These are phyloP conservation scores for Melanocharis versteri DNA, from an alignment of 2,113 vertebrate genomes.

Conservation along the genomic window DNA sequence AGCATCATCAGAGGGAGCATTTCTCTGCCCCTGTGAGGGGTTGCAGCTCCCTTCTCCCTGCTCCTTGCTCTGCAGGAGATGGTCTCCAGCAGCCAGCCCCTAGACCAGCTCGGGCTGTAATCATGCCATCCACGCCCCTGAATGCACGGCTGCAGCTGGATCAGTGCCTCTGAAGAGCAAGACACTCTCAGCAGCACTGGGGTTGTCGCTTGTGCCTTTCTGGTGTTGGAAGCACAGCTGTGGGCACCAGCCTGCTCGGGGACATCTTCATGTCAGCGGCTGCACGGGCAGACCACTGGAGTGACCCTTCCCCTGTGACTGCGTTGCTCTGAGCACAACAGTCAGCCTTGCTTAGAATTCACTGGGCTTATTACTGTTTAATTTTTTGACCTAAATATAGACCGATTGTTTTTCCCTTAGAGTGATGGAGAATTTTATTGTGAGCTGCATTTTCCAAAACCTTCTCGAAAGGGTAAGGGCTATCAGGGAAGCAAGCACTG, in stretches of 20 bases:
- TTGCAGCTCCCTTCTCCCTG: not conserved
- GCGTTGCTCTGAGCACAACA: not conserved
- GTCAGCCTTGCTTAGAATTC: not conserved
- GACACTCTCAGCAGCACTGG: not conserved
- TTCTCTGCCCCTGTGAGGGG: not conserved
- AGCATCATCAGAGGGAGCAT: not conserved
- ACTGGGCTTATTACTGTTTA: not conserved
- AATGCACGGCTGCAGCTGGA: not conserved
- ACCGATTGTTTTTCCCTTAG: not conserved
- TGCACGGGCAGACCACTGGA: not conserved
- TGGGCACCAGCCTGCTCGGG: not conserved
- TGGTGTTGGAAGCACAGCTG: not conserved
- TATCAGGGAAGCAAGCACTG: not conserved
- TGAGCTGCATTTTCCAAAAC: not conserved
- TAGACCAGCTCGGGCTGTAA: not conserved
- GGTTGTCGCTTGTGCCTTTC: not conserved
- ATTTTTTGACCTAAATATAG: conserved; percentile 4
- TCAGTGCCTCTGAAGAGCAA: not conserved
- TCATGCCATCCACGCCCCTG: not conserved
- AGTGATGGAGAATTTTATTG: not conserved
- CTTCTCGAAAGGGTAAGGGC: not conserved
- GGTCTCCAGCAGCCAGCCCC: not conserved
- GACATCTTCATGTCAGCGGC: not conserved
- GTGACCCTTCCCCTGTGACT: not conserved
- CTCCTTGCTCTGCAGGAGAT: not conserved